Base-by-base conservation (phyloP, 2,113 vertebrate genomes). In the Vombatus ursinus region DNA sequence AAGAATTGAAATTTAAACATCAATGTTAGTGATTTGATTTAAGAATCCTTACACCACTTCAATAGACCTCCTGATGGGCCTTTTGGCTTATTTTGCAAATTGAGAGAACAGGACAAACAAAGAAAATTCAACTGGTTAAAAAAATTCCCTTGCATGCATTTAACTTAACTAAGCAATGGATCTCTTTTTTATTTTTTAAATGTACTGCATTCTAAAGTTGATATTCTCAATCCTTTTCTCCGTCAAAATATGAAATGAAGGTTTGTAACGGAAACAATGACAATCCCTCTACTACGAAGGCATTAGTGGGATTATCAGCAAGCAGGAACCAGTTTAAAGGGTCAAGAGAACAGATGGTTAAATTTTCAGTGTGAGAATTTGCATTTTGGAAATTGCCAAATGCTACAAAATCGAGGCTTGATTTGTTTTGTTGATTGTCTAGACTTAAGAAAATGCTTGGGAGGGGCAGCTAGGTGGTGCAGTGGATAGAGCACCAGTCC, bases 171-270 rank as follows among this genome's bases (percentile, higher is more conserved):
- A 92, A 61, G 24, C 92, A 96, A 61, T 47, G 93, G 6, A 31
- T 97, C 52, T 47, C 93, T 97, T 97, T 97, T 94, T 95, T 84
- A 90, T 90, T 50, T 48, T 90, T 68, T 61, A 53, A 50, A 50
- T 97, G 95, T 97, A 37, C 89, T 96, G 93, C 95, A 97, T 94
- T 92, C 93, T 94, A 90, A 92, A 52, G 90, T 54, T 51, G 52
- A 52, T 92, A 51, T 77, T 92, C 44, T 96, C 97, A 96, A 44
- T 95, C 95, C 77, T 92, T 93, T 61, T 54, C 94, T 61, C 26
- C 51, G 89, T 50, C 24, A 95, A 94, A 97, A 96, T 94, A 84
- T 68, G 68, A 92, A 22, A 95, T 94, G 28, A 49, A 93, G 93
- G 50, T 0, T 54, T 84, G 89, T 91, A 95, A 92, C 96, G 52